phyloP scores from a whole-genome alignment of 53 echinoderm and acorn worm species.

The Henricia sp. region DNA sequence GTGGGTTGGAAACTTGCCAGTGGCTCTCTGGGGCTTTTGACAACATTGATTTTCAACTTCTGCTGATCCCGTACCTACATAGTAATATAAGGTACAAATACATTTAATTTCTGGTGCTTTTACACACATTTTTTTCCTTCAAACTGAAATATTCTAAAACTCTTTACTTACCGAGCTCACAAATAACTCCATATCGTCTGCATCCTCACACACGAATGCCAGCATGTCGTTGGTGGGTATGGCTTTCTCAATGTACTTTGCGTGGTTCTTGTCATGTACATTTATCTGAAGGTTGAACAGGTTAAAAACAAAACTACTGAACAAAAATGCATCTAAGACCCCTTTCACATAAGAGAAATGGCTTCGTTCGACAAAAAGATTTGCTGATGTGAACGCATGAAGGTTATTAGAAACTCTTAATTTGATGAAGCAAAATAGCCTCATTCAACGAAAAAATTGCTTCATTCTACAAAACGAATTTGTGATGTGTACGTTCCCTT shows the following conservation, averaged over 20 bases:
- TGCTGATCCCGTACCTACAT: conserved; percentile 86
- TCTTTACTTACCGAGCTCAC: conserved; percentile 70
- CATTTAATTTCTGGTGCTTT: background rate
- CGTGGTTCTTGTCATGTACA: conserved; percentile 73
- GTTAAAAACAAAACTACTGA: background rate
- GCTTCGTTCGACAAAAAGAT: too few relatives aligned
- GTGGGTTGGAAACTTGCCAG: conserved; percentile 58
- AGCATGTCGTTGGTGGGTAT: conserved; percentile 86
- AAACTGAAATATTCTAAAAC: background rate
- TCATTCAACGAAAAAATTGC: too few relatives aligned
- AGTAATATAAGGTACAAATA: background rate
- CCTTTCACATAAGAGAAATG: background rate
- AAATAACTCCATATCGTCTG: conserved; percentile 84
- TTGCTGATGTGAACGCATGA: background rate
- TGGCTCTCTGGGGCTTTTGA: conserved; percentile 78
- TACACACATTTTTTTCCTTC: background rate
- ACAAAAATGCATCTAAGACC: background rate
- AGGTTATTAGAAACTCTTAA: too few relatives aligned
- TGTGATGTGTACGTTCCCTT: too few relatives aligned
- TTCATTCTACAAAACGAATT: too few relatives aligned
- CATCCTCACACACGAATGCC: conserved; percentile 95
- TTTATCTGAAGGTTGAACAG: conserved; percentile 69
- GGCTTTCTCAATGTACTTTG: conserved; percentile 83
- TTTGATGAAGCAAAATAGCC: too few relatives aligned
- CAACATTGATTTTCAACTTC: conserved; percentile 80